A percentile compares a stretch with the other conserved stretches of the same genome.
phyloP scores from a whole-genome alignment of 2,888 invertebrate genomes.

The Pseudococcus viburni region DNA sequence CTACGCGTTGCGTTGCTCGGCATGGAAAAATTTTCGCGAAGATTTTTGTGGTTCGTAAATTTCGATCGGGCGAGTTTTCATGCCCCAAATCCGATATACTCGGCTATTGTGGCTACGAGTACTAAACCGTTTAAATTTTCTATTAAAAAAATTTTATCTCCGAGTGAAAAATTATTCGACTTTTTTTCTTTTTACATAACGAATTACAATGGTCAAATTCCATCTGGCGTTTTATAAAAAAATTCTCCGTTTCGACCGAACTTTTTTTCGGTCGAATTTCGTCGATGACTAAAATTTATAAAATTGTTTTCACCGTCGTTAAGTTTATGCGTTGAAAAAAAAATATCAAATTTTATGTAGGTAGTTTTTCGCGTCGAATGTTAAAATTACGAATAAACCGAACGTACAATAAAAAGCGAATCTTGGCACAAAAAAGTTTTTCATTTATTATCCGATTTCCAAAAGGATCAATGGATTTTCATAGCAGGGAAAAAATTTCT shows the following conservation, averaged over 20 bases:
- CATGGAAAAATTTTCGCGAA: background rate
- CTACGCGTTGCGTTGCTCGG: background rate
- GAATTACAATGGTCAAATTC: background rate
- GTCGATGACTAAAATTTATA: background rate
- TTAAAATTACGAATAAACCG: background rate
- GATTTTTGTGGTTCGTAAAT: constrained; percentile 13
- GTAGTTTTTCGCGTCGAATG: background rate
- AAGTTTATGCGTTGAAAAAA: background rate
- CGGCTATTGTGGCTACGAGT: background rate
- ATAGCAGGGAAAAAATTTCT: background rate
- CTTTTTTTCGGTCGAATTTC: background rate
- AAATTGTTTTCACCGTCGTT: background rate
- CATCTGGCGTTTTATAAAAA: background rate
- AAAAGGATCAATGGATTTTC: background rate
- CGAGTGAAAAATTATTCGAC: background rate
- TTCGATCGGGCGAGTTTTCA: background rate
- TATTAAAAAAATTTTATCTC: background rate
- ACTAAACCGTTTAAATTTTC: background rate
- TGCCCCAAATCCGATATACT: background rate
- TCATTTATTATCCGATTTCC: background rate
- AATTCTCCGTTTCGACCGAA: background rate
- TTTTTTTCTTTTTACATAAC: background rate
- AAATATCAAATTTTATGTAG: background rate
- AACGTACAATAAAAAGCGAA: background rate
- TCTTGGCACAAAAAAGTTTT: background rate